Percentiles rank a stretch among this genome's conserved stretches.
phyloP scores from a whole-genome alignment of 2,113 vertebrate genomes.

The Conger conger region DNA sequence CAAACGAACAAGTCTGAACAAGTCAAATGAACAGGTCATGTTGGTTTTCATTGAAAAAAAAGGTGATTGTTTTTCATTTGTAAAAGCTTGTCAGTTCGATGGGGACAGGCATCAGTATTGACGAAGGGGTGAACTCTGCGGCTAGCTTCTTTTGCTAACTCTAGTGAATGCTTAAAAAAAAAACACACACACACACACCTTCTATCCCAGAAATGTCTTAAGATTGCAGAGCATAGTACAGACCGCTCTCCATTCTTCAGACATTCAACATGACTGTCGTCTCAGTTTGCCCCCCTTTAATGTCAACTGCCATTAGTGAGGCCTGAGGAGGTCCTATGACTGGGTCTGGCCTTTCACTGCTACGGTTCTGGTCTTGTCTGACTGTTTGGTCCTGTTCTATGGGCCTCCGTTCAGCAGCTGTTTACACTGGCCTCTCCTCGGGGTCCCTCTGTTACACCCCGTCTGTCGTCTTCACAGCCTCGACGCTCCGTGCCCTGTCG shows the following conservation, averaged over 20 bases:
- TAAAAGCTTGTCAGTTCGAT: background rate
- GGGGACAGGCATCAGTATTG: background rate
- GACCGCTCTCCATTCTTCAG: background rate
- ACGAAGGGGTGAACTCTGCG: background rate
- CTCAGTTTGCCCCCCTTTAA: slow-evolving; percentile 25
- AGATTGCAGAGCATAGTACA: background rate
- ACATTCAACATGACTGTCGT: background rate
- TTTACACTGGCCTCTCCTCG: too few relatives aligned
- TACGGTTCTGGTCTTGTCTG: too few relatives aligned
- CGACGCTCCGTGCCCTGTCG: too few relatives aligned
- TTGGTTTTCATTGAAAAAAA: too few relatives aligned
- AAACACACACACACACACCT: background rate
- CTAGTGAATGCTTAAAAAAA: background rate
- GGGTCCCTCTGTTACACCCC: too few relatives aligned
- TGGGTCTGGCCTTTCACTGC: background rate
- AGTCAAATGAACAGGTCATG: too few relatives aligned
- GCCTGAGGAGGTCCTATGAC: background rate
- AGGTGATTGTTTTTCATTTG: background rate
- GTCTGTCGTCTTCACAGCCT: too few relatives aligned
- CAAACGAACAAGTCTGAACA: too few relatives aligned
- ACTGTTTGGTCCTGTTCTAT: too few relatives aligned
- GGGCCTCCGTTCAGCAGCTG: too few relatives aligned
- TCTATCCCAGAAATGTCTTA: background rate
- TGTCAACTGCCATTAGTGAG: slow-evolving; percentile 19
- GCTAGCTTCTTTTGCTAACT: background rate